Conservation (phyloP, 2,797 vertebrate genomes). For the Orientallactaga sibirica region DNA sequence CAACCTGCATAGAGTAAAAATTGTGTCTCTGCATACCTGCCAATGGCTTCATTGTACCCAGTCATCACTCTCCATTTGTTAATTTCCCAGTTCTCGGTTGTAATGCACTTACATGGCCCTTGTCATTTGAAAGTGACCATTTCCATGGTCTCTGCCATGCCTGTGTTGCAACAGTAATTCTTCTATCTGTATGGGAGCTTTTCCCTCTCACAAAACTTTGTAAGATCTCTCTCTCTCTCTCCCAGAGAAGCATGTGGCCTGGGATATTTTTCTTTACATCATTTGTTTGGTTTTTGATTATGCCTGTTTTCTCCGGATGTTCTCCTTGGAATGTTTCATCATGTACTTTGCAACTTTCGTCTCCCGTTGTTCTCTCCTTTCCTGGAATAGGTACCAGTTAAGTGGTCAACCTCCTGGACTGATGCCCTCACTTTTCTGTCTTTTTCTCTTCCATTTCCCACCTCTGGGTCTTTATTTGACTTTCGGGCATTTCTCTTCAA, state of each 20-base stretch:
- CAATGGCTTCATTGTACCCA: neutral
- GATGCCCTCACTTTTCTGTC: neutral
- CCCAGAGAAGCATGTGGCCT: neutral
- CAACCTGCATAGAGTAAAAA: neutral
- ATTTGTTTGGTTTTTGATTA: constrained; percentile 23
- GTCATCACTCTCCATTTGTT: neutral
- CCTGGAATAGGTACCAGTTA: neutral
- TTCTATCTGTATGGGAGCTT: neutral
- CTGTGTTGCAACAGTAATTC: neutral
- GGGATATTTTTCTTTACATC: constrained; percentile 15
- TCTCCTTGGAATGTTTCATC: constrained; percentile 25
- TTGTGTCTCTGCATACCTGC: neutral
- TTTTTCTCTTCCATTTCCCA: neutral
- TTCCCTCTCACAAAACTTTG: constrained; percentile 50
- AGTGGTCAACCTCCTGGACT: neutral
- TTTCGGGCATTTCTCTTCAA: neutral
- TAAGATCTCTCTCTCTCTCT: neutral
- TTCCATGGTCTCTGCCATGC: neutral
- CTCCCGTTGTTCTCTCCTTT: neutral
- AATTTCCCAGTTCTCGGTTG: neutral
- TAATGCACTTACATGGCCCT: neutral
- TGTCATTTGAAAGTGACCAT: constrained; percentile 41
- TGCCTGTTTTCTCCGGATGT: neutral
- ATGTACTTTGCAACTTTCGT: neutral
- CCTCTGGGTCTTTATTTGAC: neutral